phyloP scores from a whole-genome alignment of 2,888 invertebrate species.

The Bimastos eiseni region DNA sequence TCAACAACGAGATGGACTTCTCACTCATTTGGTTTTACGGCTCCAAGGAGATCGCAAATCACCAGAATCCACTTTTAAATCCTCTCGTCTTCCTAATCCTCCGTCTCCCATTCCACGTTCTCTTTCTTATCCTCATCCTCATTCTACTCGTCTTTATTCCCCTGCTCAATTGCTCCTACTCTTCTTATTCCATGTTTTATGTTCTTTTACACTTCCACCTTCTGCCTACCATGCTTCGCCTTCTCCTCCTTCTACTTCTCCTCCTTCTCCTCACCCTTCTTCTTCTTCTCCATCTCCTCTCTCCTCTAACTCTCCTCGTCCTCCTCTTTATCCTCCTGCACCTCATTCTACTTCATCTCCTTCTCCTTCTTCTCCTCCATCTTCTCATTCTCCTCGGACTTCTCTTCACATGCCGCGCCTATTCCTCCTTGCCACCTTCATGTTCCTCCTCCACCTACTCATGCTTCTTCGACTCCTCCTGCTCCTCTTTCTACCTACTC shows the following conservation, averaged over 20 bases:
- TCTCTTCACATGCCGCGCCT: no score
- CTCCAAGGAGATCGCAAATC: not conserved
- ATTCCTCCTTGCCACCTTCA: no score
- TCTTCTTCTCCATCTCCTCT: not conserved
- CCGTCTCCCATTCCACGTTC: not conserved
- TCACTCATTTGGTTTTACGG: conserved; percentile 6
- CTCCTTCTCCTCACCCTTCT: not conserved
- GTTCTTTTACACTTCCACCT: not conserved
- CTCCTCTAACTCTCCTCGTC: not conserved
- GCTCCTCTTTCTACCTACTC: no score
- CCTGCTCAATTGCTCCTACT: not conserved
- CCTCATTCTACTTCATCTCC: not conserved
- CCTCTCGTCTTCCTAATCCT: not conserved
- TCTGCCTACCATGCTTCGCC: not conserved
- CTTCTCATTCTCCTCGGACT: no score
- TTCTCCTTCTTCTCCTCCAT: not conserved
- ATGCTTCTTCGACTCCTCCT: no score
- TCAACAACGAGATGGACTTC: not conserved
- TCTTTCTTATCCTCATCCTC: not conserved
- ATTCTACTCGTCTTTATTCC: not conserved
- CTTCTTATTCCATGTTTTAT: not conserved
- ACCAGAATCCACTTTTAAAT: not conserved
- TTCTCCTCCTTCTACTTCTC: not conserved
- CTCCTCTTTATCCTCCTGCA: not conserved
- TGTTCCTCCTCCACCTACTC: no score